phyloP scores from a whole-genome alignment of 2,888 invertebrate genomes.

The Apotomis capreana region DNA sequence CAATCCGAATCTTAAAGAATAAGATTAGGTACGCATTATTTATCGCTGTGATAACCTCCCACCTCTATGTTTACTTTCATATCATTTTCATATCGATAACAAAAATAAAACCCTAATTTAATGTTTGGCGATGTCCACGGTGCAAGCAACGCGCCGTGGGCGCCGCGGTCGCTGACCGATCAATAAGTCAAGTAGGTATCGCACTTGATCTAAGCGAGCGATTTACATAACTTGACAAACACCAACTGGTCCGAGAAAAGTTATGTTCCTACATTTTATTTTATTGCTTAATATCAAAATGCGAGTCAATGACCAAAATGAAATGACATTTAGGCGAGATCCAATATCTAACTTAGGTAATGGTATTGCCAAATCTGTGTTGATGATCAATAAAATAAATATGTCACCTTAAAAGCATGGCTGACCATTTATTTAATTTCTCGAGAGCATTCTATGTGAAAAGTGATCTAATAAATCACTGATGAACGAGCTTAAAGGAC shows the following conservation, averaged over 20 bases:
- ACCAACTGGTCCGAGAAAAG: constrained; percentile 70
- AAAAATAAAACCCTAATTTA: background rate
- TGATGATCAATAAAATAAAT: constrained; percentile 9
- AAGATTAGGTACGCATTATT: no score
- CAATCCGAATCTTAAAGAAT: no score
- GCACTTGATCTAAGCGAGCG: constrained; percentile 67
- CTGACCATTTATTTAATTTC: constrained; percentile 1
- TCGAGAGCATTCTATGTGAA: constrained; percentile 11
- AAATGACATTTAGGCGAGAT: constrained; percentile 10
- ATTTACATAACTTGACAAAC: constrained; percentile 81
- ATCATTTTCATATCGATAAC: background rate
- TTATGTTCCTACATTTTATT: constrained; percentile 60
- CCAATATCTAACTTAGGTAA: background rate
- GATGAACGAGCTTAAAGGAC: constrained; percentile 65
- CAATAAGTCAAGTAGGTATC: constrained; percentile 63
- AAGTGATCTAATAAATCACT: constrained; percentile 72
- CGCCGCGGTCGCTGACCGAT: constrained; percentile 72
- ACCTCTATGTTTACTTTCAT: constrained; percentile 2
- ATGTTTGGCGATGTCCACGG: constrained; percentile 17
- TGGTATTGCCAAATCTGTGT: background rate
- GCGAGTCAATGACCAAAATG: constrained; percentile 62
- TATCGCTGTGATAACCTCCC: no score
- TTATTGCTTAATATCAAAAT: constrained; percentile 46
- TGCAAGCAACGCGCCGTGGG: constrained; percentile 49
- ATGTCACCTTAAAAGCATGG: constrained; percentile 4